Percentiles rank a stretch among this genome's conserved stretches.
phyloP scores from a whole-genome alignment of 2,888 invertebrate species.

The Drosophila fungiperda region DNA sequence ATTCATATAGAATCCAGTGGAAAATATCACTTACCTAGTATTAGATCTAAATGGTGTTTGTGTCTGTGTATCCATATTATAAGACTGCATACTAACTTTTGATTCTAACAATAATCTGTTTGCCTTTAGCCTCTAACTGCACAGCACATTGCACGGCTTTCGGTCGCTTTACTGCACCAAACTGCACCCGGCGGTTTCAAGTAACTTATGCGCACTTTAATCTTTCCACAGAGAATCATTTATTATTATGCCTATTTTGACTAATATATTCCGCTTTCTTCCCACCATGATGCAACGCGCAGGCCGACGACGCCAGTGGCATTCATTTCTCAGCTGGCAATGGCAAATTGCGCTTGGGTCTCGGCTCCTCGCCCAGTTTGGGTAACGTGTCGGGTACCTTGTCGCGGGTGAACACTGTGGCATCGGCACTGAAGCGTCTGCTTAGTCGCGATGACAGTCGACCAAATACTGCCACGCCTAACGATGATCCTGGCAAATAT shows the following conservation, averaged over 20 bases:
- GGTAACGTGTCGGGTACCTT: slow-evolving; percentile 86
- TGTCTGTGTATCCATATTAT: slow-evolving; percentile 47
- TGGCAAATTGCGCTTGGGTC: slow-evolving; percentile 86
- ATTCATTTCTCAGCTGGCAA: slow-evolving; percentile 90
- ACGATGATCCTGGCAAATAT: slow-evolving; percentile 78
- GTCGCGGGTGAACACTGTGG: slow-evolving; percentile 91
- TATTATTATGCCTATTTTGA: not conserved
- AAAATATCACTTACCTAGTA: slow-evolving; percentile 8
- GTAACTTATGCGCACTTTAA: slow-evolving; percentile 61
- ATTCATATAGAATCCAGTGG: slow-evolving; percentile 23
- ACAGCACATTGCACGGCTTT: slow-evolving; percentile 64
- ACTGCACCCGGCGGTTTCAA: slow-evolving; percentile 55
- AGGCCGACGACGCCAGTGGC: slow-evolving; percentile 90
- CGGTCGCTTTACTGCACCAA: slow-evolving; percentile 55
- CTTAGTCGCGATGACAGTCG: slow-evolving; percentile 91
- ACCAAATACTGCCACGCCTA: slow-evolving; percentile 84
- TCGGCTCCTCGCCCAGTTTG: slow-evolving; percentile 85
- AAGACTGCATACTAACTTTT: slow-evolving; percentile 78
- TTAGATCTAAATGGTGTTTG: slow-evolving; percentile 50
- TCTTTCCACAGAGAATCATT: not conserved
- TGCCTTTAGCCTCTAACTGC: slow-evolving; percentile 73
- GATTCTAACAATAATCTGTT: slow-evolving; percentile 74
- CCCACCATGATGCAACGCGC: not conserved
- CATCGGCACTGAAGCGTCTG: slow-evolving; percentile 91
- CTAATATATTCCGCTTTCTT: slow-evolving; percentile 14